These are phyloP conservation scores for Lacerta bilineata DNA, from an alignment of 2,797 vertebrate species.

Conservation along the genomic window DNA sequence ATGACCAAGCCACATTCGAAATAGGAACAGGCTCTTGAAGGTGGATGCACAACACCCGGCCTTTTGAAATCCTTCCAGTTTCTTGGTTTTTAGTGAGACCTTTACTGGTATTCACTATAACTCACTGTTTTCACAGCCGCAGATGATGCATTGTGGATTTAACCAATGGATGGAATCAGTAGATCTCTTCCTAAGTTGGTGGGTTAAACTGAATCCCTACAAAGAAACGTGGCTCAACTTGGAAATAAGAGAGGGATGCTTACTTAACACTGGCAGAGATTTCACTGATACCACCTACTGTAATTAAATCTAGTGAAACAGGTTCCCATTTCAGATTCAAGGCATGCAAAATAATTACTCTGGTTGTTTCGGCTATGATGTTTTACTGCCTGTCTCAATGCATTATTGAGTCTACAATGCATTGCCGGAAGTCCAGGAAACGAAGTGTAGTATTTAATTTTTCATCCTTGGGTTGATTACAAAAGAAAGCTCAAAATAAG, in stretches of 20 bases:
- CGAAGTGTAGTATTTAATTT: conserved; percentile 14
- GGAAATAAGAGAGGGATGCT: background rate
- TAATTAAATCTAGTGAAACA: conserved; percentile 27
- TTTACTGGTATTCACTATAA: background rate
- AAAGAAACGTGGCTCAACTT: background rate
- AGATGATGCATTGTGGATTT: background rate
- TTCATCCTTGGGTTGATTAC: conserved; percentile 29
- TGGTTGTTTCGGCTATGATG: background rate
- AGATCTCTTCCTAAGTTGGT: background rate
- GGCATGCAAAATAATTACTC: conserved; percentile 1
- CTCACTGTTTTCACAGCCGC: background rate
- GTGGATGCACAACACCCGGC: background rate
- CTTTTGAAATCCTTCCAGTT: too few relatives aligned
- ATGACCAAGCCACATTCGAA: background rate
- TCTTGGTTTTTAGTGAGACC: background rate
- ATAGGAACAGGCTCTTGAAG: background rate
- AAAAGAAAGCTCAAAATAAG: conserved; percentile 11
- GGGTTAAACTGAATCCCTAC: background rate
- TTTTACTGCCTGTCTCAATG: background rate
- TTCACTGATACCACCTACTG: background rate
- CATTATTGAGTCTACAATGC: background rate
- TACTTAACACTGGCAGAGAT: background rate
- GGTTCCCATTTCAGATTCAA: background rate
- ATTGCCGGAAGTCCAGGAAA: conserved; percentile 7
- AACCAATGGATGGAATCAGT: background rate